phyloP scores from a whole-genome alignment of 1,140 invertebrate species.

The Penaeus chinensis region DNA sequence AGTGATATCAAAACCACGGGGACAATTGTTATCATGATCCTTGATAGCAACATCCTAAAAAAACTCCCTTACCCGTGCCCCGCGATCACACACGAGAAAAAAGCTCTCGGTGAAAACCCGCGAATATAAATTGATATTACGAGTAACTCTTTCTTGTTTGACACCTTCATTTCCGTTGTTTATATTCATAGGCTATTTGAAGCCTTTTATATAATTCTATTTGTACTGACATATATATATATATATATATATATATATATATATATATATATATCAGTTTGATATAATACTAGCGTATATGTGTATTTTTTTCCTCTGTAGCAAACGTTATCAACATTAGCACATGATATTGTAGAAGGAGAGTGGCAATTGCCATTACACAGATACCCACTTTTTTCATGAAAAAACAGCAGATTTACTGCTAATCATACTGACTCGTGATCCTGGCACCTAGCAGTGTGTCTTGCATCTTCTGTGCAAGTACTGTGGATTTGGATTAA shows the following conservation, averaged over 20 bases:
- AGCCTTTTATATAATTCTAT: too few relatives aligned
- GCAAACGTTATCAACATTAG: not conserved
- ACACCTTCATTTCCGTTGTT: not conserved
- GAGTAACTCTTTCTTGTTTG: not conserved
- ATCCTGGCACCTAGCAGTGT: too few relatives aligned
- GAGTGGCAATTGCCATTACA: not conserved
- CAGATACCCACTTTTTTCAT: not conserved
- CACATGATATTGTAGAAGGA: not conserved
- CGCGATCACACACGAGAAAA: not conserved
- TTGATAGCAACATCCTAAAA: too few relatives aligned
- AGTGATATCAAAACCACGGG: too few relatives aligned
- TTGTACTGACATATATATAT: not conserved
- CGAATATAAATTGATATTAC: not conserved
- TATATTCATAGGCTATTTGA: too few relatives aligned
- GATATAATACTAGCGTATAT: not conserved
- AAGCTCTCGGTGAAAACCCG: not conserved
- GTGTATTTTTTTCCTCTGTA: not conserved
- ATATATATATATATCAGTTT: not conserved
- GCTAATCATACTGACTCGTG: too few relatives aligned
- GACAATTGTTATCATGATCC: too few relatives aligned
- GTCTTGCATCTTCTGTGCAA: too few relatives aligned
- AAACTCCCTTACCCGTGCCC: too few relatives aligned
- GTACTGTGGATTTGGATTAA: too few relatives aligned
- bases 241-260: constrained; percentile 17
- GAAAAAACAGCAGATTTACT: not conserved